These are phyloP conservation scores for Antheraea pernyi DNA, from an alignment of 1,140 invertebrate genomes.

Conservation along the genomic window DNA sequence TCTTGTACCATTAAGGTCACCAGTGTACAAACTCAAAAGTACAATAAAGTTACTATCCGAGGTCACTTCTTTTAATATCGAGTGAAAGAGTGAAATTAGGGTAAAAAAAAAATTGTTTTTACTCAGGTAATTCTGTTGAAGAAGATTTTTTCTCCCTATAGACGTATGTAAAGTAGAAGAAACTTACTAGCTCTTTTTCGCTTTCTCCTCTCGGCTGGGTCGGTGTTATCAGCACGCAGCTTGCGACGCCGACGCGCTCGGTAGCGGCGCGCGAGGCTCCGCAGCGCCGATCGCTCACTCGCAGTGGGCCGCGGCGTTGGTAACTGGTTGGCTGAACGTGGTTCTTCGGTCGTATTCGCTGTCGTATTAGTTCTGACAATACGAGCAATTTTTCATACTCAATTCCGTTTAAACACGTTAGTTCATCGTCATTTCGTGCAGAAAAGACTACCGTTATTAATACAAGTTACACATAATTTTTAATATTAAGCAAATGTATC, in stretches of 20 bases:
- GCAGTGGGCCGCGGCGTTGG: slow-evolving; percentile 79
- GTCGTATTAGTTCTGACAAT: slow-evolving; percentile 50
- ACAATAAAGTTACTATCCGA: too few relatives aligned
- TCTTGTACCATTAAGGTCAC: too few relatives aligned
- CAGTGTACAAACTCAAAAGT: too few relatives aligned
- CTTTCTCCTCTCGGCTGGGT: slow-evolving; percentile 68
- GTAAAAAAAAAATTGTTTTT: too few relatives aligned
- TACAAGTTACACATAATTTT: too few relatives aligned
- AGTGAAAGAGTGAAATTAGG: too few relatives aligned
- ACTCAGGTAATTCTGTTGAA: not conserved
- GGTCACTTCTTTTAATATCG: too few relatives aligned
- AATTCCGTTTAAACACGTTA: too few relatives aligned
- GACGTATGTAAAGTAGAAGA: not conserved
- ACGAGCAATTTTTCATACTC: not conserved
- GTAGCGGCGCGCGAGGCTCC: slow-evolving; percentile 86
- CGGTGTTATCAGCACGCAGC: slow-evolving; percentile 65
- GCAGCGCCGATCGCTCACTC: slow-evolving; percentile 86
- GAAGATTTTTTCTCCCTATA: not conserved
- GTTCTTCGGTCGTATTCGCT: slow-evolving; percentile 66
- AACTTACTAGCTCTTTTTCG: slow-evolving; percentile 70
- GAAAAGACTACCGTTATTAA: too few relatives aligned
- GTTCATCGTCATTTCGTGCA: too few relatives aligned
- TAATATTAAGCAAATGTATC: too few relatives aligned
- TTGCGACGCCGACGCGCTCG: slow-evolving; percentile 75
- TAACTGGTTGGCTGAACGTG: slow-evolving; percentile 78